Conservation (phyloP, 1,140 invertebrate genomes). For the Lithobius niger region DNA sequence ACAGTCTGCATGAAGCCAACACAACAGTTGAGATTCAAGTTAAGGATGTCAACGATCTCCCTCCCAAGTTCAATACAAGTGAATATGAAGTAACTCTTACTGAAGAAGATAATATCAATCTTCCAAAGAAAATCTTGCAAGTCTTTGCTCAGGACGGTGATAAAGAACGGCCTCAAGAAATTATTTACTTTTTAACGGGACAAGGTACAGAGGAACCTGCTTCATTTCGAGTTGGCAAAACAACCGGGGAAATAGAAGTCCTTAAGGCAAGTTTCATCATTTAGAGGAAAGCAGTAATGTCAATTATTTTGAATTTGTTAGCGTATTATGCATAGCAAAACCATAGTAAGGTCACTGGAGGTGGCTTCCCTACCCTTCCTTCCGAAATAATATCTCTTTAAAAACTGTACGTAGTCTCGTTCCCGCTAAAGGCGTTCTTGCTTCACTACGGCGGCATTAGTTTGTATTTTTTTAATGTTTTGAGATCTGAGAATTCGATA, state of each 20-base stretch:
- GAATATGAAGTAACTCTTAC: slow-evolving; percentile 21
- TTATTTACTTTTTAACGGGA: slow-evolving; percentile 4
- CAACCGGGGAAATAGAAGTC: slow-evolving; percentile 2
- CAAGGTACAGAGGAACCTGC: not conserved
- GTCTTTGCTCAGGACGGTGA: slow-evolving; percentile 8
- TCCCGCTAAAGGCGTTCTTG: too few species aligned
- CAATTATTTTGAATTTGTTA: too few species aligned
- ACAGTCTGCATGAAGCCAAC: slow-evolving; percentile 58
- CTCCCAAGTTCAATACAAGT: slow-evolving; percentile 49
- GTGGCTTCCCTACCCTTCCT: too few species aligned
- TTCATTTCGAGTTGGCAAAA: not conserved
- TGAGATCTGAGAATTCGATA: too few species aligned
- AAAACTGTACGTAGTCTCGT: too few species aligned
- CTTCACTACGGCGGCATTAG: too few species aligned
- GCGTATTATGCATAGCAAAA: too few species aligned
- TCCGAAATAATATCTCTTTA: too few species aligned
- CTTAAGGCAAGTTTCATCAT: slow-evolving; percentile 4
- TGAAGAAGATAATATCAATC: slow-evolving; percentile 17
- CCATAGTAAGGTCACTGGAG: too few species aligned
- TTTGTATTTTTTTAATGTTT: too few species aligned
- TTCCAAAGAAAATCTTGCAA: slow-evolving; percentile 5
- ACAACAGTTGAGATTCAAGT: slow-evolving; percentile 62
- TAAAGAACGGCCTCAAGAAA: slow-evolving; percentile 3
- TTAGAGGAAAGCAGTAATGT: too few species aligned
- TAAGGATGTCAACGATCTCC: slow-evolving; percentile 60